Base-by-base conservation (phyloP, 2,113 vertebrate genomes). In the Meleagris gallopavo region DNA sequence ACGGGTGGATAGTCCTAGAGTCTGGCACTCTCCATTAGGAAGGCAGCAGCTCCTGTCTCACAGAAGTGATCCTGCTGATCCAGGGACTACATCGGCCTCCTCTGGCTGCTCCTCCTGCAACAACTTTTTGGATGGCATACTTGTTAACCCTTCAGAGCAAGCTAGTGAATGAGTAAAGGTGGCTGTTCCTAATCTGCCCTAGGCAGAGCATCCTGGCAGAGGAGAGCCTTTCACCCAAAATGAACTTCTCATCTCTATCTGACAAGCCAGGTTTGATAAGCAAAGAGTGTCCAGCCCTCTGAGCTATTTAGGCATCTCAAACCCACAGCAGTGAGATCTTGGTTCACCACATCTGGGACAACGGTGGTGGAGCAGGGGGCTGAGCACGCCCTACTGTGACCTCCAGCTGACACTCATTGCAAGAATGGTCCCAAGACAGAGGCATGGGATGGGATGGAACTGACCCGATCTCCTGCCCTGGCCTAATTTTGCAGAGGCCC, bases 1-100 rank as follows among this genome's bases (percentile, higher is more conserved):
- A 96, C 14, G 38, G 91, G 87, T 93, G 83, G 90, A 77, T 60
- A 83, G 94, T 77, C 80, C 86, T 46, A 77, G 73, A 89, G 79
- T 92, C 72, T 67, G 83, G 83, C 66, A 62, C 71, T 84, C 62
- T 89, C 85, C 0, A 1, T 69, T 50, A 43, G 80, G 70, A 87
- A 93, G 71, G 83, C 78, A 80, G 79, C 48, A 75, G 80, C 15
- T 91, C 65, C 43, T 46, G 75, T 80, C 67, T 1, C 38, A 2
- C 57, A 90, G 94, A 86, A 91, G 89, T 0, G 1, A 93, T 36
- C 57, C 65, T 30, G 55, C 54, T 29, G 78, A 85, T 19, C 24
- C 38, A 40, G 18, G 38, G 25, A 27, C 25, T 64, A 27, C 36
- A 58, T 45, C 9, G 2, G 32, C 25, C 72, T 91, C 38, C 87